Base-by-base conservation (phyloP, 2,888 invertebrate species). In the Dryococelus australis region DNA sequence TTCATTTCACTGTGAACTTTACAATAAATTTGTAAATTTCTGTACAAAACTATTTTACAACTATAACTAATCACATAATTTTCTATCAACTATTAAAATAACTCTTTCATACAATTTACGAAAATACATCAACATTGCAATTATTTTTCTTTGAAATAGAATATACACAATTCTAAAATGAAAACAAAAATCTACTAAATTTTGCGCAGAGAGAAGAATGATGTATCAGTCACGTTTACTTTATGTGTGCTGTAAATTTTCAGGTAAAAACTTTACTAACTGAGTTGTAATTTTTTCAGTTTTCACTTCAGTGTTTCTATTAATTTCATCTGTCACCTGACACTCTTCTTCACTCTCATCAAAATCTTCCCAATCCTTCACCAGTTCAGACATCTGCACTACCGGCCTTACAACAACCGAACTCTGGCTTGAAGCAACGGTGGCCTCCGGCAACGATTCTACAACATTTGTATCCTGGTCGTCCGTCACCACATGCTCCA, bases 351-450 rank as follows among this genome's bases (percentile, higher is more conserved):
- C 85, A 10, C 85, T 85, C 53, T 88, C 88, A 86, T 88, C 88
- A 87, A 88, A 86, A 35, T 88, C 88, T 65, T 88, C 88, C 88
- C 88, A 88, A n/a, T 88, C 88, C 80, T 87, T 87, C 53, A 88
- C 84, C 24, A 88, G 86, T 24, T 88, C 88, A 78, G 85, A 86
- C 88, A 88, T 88, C 47, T 88, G 83, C 81, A 88, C 87, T 28
- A 83, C 27, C 10, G 85, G 84, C 27, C 85, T 65, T 43, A 84
- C 78, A 43, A 85, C 51, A 80, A 79, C 28, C 28, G 79, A 65
- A 27, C 28, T 28, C 85, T 80, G 53, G 24, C 53, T 85, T 28
- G 53, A 26, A 26, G 26, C 10, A n/a, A n/a, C 53, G 24, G 10
- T 27, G 28, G 27, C 85, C 27, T 85, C 51, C 8, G 26, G 26